Evolutionary conservation across 92 coral and sea anemone species (phyloP), one percentile per base, ranked within the genome.

Genomic region (Epizoanthus stellaris): DNA sequence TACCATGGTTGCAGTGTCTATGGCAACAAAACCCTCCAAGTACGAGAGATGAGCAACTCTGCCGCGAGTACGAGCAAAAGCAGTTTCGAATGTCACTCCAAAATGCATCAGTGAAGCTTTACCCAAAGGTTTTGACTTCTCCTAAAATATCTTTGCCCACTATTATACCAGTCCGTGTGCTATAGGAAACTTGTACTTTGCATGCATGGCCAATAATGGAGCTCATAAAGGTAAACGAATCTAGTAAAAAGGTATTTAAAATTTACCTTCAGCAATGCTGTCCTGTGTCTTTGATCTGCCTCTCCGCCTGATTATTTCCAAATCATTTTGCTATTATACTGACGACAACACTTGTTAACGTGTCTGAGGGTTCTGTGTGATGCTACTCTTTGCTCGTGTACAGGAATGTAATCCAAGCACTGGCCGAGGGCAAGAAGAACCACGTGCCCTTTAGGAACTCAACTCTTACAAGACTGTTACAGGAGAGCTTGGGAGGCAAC

Each of bases 401-500:
- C 82, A 97, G 99, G 83, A 97, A 97, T 73, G 99, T 97, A 2
- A 97, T 97, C 80, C 99, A 97, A 73, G 99, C 99, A 0, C 70
- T 97, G 43, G 99, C 99, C 2, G 98, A 96, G 67, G 99, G 93
- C 47, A 93, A 84, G 87, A 93, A 85, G 90, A 93, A 92, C 39
- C 99, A 97, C 60, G 95, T 97, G 16, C 99, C 99, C 2, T 97
- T 95, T 81, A 89, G 99, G 39, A 97, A 97, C 63, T 97, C 99
- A 6, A 95, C 98, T 2, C 88, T 97, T 75, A 97, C 99, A 40
- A 86, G 99, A 77, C 90, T 97, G 58, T 87, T 97, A 34, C 99
- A 97, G 79, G 99, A 97, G 72, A 97, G 99, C 75, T 85, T 97
- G 60, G 99, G 99, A 39, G 99, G 99, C 30, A 97, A 97, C 82